phyloP scores from a whole-genome alignment of 2,797 vertebrate genomes.

The Tangara arthus region DNA sequence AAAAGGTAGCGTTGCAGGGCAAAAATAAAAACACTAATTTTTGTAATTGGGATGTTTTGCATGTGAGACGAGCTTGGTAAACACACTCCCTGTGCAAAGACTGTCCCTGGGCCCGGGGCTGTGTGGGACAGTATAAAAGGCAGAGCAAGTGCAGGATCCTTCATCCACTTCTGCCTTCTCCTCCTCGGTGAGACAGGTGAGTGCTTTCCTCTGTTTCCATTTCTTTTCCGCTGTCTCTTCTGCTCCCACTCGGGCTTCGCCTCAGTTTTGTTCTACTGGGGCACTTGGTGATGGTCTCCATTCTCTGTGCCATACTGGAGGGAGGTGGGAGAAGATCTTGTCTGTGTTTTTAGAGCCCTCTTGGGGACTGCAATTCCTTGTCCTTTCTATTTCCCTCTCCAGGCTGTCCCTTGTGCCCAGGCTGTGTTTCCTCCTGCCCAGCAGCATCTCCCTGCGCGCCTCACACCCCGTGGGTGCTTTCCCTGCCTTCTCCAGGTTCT shows the following conservation, averaged over 20 bases:
- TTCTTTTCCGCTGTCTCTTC: too few relatives aligned
- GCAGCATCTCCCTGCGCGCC: not conserved
- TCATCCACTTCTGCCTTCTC: not conserved
- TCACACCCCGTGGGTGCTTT: not conserved
- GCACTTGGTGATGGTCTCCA: fast-evolving
- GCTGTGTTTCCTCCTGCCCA: not conserved
- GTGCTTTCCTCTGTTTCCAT: too few relatives aligned
- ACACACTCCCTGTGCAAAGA: not conserved
- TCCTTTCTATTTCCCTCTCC: not conserved
- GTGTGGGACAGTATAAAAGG: not conserved
- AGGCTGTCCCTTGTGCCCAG: fast-evolving
- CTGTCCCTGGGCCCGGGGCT: not conserved
- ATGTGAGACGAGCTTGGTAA: not conserved
- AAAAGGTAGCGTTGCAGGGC: not conserved
- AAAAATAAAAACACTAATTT: too few relatives aligned
- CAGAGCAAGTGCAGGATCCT: not conserved
- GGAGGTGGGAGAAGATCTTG: not conserved
- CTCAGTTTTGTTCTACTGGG: not conserved
- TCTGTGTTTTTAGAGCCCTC: fast-evolving
- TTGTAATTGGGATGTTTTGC: not conserved
- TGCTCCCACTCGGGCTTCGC: too few relatives aligned
- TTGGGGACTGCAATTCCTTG: too few relatives aligned
- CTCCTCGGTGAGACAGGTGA: not conserved
- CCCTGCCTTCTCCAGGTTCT: not conserved
- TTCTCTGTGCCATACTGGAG: too few relatives aligned